These are phyloP conservation scores for Dryas iulia DNA, from an alignment of 1,140 invertebrate genomes.

Conservation along the genomic window DNA sequence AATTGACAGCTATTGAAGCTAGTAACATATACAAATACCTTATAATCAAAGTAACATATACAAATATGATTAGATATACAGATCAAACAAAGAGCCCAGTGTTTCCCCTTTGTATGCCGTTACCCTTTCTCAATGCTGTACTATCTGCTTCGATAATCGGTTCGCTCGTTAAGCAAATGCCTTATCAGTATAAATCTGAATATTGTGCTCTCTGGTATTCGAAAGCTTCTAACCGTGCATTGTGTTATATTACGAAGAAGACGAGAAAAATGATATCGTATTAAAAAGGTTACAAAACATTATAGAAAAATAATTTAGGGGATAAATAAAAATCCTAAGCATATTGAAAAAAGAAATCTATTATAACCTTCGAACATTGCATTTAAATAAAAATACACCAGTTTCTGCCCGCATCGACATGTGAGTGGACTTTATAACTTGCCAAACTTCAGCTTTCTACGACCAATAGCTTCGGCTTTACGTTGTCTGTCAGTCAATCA, in stretches of 20 bases:
- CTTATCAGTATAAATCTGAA: conserved; percentile 25
- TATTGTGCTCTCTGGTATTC: not conserved
- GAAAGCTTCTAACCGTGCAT: not conserved
- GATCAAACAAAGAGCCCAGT: conserved; percentile 17
- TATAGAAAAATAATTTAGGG: too few species aligned
- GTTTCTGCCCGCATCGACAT: too few species aligned
- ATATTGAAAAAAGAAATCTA: too few species aligned
- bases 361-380: too few species aligned
- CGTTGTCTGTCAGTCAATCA: too few species aligned
- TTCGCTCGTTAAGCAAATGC: conserved; percentile 28
- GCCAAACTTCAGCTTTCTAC: too few species aligned
- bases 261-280: not conserved
- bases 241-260: not conserved
- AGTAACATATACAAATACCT: too few species aligned
- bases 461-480: too few species aligned
- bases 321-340: too few species aligned
- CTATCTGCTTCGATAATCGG: conserved; percentile 25
- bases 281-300: not conserved
- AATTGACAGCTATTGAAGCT: not conserved
- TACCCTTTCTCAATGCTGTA: conserved; percentile 18
- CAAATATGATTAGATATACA: not conserved
- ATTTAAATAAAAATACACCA: too few species aligned
- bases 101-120: conserved; percentile 18
- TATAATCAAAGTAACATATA: not conserved
- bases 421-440: too few species aligned